Percentiles rank a stretch among this genome's conserved stretches.
Conservation (phyloP, 2,797 vertebrate species). For the Triplophysa bombifrons region DNA sequence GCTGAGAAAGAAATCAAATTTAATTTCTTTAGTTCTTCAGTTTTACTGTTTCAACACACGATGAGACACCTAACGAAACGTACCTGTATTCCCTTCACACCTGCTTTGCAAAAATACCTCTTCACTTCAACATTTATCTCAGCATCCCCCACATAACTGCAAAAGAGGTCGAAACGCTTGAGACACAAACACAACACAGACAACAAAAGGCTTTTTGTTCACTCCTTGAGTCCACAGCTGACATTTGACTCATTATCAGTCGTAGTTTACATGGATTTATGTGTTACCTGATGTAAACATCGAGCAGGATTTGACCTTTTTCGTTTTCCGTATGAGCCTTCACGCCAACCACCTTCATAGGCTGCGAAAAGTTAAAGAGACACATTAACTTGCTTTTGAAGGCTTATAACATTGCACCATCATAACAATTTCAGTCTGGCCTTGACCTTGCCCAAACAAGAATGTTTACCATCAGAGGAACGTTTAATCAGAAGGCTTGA, state of each 20-base stretch:
- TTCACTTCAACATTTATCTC: slow-evolving; percentile 95
- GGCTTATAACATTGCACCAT: background rate
- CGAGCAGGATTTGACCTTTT: slow-evolving; percentile 88
- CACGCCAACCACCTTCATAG: slow-evolving; percentile 89
- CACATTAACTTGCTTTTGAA: background rate
- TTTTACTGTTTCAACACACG: background rate
- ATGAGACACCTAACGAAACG: background rate
- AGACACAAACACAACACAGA: background rate
- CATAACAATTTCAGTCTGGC: background rate
- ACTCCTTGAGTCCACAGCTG: background rate
- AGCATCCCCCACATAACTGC: slow-evolving; percentile 88
- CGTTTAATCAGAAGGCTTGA: too few relatives aligned
- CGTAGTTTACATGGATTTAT: background rate
- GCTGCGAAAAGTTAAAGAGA: slow-evolving; percentile 67
- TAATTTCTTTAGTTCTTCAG: background rate
- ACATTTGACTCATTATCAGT: background rate
- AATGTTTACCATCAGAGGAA: too few relatives aligned
- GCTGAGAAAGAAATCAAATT: slow-evolving; percentile 63
- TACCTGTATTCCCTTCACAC: slow-evolving; percentile 93
- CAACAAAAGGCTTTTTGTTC: background rate
- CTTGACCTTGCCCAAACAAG: too few relatives aligned
- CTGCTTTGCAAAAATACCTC: slow-evolving; percentile 94
- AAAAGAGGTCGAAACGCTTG: background rate
- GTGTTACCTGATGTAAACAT: slow-evolving; percentile 88
- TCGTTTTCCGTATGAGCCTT: slow-evolving; percentile 87